Conservation (phyloP, 2,797 vertebrate genomes). For the Halcyon chelicuti region DNA sequence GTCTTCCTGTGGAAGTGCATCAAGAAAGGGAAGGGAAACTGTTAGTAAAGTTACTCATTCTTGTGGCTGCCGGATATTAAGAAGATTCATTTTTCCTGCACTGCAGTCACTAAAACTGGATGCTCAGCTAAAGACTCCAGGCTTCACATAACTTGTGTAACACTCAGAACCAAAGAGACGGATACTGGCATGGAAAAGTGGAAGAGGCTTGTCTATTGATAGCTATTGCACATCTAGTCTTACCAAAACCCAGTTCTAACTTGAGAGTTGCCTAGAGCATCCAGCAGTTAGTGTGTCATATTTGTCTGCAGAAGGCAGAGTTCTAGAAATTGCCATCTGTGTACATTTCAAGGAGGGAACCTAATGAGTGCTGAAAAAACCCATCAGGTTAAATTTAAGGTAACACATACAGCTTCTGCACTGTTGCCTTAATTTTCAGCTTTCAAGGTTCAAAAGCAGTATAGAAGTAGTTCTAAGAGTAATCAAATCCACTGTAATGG, state of each 20-base stretch:
- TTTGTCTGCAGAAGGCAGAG: background rate
- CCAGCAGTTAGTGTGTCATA: background rate
- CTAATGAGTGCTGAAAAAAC: background rate
- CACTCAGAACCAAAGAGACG: background rate
- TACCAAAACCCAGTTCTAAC: background rate
- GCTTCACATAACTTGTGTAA: rapidly evolving
- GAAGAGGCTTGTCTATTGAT: background rate
- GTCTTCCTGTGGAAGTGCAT: background rate
- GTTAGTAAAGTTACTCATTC: background rate
- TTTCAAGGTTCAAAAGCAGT: background rate
- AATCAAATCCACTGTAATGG: background rate
- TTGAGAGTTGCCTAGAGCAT: background rate
- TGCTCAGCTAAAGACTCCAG: background rate
- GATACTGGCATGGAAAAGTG: background rate
- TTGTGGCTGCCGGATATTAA: background rate
- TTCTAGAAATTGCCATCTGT: background rate
- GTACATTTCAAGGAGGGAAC: rapidly evolving
- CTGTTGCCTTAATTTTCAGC: background rate
- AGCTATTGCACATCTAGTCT: background rate
- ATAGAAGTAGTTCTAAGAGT: background rate
- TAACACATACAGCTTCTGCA: background rate
- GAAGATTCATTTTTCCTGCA: background rate
- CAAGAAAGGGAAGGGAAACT: background rate
- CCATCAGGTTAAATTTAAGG: background rate
- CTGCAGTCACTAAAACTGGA: background rate